Base-by-base conservation (phyloP, 2,113 vertebrate genomes). In the Bujurquina vittata region DNA sequence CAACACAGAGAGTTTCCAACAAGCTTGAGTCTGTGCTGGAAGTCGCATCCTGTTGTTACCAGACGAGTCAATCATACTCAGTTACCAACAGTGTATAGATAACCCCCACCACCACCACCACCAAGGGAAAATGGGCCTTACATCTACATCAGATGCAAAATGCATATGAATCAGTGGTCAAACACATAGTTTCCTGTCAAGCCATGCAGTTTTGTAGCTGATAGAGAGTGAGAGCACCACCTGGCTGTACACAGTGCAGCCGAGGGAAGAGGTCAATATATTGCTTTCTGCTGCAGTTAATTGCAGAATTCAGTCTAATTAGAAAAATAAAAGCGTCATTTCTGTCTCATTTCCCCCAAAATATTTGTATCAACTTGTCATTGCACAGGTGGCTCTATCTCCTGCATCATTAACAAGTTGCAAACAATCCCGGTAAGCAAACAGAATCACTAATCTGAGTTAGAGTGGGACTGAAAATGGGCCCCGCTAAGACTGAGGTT, bases 191-290 rank as follows among this genome's bases (percentile, higher is more conserved):
- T 58, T 75, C 17, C 73, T 58, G 35, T 26, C 35, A 29, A 43
- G 55, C 22, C 55, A 20, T 75, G 55, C 22, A 37, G 4, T 43
- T 75, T 58, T 43, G 55, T 35, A 58, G 4, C 10, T 57, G n/a
- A 69, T 23, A 75, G 54, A 57, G 72, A 75, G 72, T 57, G 18
- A 57, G 72, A 75, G 72, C 52, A 72, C 67, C 67, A 72, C 67
- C 72, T 56, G 72, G 72, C 52, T 74, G 52, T 56, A 57, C 52
- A 57, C 54, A 40, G 15, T 76, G 33, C 35, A 76, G 56, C 74
- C 29, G 74, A 20, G 10, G 20, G 37, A 75, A 58, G 35, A 29
- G 74, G 22, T 76, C 22, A 11, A 26, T 72, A 49, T 1, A 72
- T 33, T 8, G 18, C 46, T 72, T 54, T 72, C 46, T 31, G 46